Evolutionary conservation across 2,888 invertebrate species (phyloP), one percentile per base, ranked within the genome.

Genomic region (Petrolisthes cinctipes): DNA sequence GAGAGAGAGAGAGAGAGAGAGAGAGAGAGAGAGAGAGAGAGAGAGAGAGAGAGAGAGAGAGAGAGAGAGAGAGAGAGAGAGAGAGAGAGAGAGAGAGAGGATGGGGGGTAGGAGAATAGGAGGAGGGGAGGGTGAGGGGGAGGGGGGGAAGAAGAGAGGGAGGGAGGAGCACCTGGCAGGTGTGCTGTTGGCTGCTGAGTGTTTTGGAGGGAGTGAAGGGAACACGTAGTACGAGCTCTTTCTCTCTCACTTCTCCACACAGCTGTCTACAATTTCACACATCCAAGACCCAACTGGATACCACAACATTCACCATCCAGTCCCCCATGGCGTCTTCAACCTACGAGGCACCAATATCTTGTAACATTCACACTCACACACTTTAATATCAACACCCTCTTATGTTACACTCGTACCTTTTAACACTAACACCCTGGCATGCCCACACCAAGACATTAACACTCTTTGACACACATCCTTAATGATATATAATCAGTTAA

Each of bases 251-350:
- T 61, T 11, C 61, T 61, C 61, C 17, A 9, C 61, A 61, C 61
- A 37, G 37, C 37, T 37, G 37, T 37, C 37, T 37, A 37, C 37
- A 94, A 95, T 0, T 93, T 94, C 0, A 95, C 95, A 0, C 92
- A 95, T 82, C 95, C 95, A 0, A 97, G 97, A 1, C 95, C 97
- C 17, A 37, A 37, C 37, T 37, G 37, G 37, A 37, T 37, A 37
- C 37, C 37, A 37, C 37, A 37, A 37, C 37, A 37, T 37, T 37
- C 37, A 37, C 0, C 37, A 37, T 37, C 37, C 37, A 37, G 37
- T 37, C 37, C 37, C 37, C 37, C 37, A 37, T 37, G 37, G 37
- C 37, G 37, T 37, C 37, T 37, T 37, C 37, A 37, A 37, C 37
- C 37, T 37, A 37, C 37, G 37, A 37, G 37, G 37, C 37, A 37